A percentile compares a stretch with the other conserved stretches of the same genome.
Conservation (phyloP, 1,140 invertebrate genomes). For the Cataglyphis hispanica region DNA sequence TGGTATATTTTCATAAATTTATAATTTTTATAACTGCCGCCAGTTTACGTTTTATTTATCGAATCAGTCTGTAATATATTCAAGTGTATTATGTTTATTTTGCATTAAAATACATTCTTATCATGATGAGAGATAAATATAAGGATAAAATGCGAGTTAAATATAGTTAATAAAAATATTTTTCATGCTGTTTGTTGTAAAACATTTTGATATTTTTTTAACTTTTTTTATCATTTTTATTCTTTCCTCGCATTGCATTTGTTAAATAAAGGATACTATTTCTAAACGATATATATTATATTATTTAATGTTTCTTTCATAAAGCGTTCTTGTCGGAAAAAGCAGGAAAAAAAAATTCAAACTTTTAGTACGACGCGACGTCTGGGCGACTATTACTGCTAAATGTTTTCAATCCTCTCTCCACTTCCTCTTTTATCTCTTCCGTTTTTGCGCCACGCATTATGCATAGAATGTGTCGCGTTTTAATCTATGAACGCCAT, state of each 20-base stretch:
- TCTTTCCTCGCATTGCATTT: background rate
- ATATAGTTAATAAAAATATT: background rate
- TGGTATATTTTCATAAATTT: slow-evolving; percentile 5
- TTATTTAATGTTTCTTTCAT: background rate
- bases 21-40: background rate
- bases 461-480: background rate
- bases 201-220: background rate
- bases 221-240: background rate
- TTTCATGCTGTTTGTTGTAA: background rate
- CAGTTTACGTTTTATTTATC: slow-evolving; percentile 1
- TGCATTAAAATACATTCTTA: background rate
- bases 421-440: background rate
- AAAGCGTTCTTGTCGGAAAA: background rate
- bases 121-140: background rate
- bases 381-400: background rate
- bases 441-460: background rate
- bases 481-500: slow-evolving; percentile 58
- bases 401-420: background rate
- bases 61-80: background rate
- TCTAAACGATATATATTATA: background rate
- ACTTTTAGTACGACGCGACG: slow-evolving; percentile 3
- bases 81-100: background rate
- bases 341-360: background rate
- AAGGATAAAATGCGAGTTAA: background rate
- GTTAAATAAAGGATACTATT: background rate